A percentile compares a stretch with the other conserved stretches of the same genome.
phyloP scores from a whole-genome alignment of 2,888 invertebrate genomes.

The Acleris emargana region DNA sequence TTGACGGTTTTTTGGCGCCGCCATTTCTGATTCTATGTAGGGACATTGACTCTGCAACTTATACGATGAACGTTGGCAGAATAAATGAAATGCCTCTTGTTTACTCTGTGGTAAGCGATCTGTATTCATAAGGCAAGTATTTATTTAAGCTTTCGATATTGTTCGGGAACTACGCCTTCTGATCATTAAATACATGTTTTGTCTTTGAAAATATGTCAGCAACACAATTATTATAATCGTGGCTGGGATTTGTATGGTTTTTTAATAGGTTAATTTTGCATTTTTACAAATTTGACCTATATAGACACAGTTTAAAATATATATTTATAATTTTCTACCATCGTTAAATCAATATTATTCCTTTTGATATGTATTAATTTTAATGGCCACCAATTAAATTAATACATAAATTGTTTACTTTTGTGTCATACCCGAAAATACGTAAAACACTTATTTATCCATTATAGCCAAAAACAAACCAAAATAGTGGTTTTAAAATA shows the following conservation, averaged over 20 bases:
- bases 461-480: constrained; percentile 5
- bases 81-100: constrained; percentile 22
- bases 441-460: neutral
- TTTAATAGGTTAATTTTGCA: no score
- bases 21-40: constrained; percentile 4
- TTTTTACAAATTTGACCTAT: no score
- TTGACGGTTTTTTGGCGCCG: constrained; percentile 10
- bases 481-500: constrained; percentile 19
- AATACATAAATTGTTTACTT: neutral
- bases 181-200: neutral
- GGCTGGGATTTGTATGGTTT: no score
- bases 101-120: constrained; percentile 22
- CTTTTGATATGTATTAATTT: no score
- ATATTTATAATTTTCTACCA: no score
- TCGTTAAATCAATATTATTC: no score
- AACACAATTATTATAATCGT: no score
- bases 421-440: neutral
- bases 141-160: constrained; percentile 11
- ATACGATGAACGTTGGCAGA: constrained; percentile 16
- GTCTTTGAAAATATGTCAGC: neutral
- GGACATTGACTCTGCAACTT: constrained; percentile 17
- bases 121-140: constrained; percentile 24
- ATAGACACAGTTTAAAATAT: no score
- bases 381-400: no score
- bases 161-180: neutral